phyloP scores from a whole-genome alignment of 1,140 invertebrate genomes.

The Ceratoteleas bidentatus region DNA sequence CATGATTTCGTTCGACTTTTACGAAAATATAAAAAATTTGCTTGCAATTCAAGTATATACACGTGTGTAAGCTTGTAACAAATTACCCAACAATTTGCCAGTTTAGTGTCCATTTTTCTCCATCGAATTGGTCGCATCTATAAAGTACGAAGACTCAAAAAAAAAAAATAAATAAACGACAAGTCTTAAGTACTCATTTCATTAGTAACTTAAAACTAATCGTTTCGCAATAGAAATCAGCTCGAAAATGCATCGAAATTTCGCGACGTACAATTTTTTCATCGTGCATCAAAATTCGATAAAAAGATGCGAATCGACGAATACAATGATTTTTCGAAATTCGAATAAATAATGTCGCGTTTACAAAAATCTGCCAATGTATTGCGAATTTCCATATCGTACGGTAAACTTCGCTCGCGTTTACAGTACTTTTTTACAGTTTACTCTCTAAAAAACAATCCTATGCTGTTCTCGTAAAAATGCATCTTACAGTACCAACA shows the following conservation, averaged over 20 bases:
- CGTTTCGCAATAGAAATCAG: not conserved
- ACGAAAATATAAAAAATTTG: constrained; percentile 26
- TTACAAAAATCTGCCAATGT: not conserved
- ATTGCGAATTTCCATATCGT: not conserved
- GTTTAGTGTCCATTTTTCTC: constrained; percentile 21
- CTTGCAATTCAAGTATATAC: constrained; percentile 17
- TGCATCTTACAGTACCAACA: no score
- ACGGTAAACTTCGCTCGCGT: not conserved
- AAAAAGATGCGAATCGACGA: not conserved
- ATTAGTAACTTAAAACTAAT: constrained; percentile 1
- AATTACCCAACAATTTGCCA: constrained; percentile 18
- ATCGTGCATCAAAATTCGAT: not conserved
- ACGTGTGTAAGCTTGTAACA: constrained; percentile 9
- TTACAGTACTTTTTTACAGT: not conserved
- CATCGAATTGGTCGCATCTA: not conserved
- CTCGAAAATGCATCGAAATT: not conserved
- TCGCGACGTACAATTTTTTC: not conserved
- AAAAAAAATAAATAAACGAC: constrained; percentile 6
- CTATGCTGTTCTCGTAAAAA: no score
- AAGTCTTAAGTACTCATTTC: not conserved
- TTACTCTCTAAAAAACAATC: no score
- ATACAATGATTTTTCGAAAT: not conserved
- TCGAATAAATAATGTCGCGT: not conserved
- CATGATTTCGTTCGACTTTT: constrained; percentile 26
- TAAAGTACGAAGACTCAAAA: not conserved